A percentile compares a stretch with the other conserved stretches of the same genome.
phyloP scores from a whole-genome alignment of 2,113 vertebrate genomes.

The Mustela lutreola region DNA sequence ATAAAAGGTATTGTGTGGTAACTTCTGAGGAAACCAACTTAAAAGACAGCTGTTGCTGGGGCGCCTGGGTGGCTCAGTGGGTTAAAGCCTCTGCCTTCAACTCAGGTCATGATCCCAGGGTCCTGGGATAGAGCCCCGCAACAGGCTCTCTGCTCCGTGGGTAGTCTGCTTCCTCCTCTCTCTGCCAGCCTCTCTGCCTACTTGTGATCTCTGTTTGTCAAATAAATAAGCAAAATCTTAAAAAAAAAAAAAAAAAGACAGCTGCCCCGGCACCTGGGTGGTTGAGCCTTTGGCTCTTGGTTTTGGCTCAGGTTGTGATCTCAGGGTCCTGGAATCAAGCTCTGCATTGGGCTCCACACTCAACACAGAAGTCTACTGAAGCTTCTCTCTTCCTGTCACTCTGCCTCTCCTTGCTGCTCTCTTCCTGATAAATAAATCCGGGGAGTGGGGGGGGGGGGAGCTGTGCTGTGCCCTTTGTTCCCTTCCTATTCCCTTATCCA shows the following conservation, averaged over 20 bases:
- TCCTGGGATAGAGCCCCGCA: no score
- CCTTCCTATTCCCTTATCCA: neutral
- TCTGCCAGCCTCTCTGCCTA: no score
- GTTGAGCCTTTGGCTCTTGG: neutral
- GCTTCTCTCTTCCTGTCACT: neutral
- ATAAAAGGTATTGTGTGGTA: neutral
- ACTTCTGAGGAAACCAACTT: neutral
- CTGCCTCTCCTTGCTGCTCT: neutral
- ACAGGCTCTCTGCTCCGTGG: no score
- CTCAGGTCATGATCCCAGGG: no score
- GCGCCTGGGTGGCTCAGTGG: neutral
- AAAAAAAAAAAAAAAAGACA: neutral
- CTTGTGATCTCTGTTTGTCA: no score
- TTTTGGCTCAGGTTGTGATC: neutral
- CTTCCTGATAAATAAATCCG: neutral
- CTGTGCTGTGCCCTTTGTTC: neutral
- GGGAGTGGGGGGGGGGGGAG: no score
- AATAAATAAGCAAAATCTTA: no score
- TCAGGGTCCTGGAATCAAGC: neutral
- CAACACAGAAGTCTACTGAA: neutral
- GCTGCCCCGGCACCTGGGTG: neutral
- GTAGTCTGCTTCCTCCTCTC: no score
- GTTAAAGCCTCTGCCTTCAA: no score
- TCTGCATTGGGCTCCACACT: neutral
- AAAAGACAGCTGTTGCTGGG: neutral